Base-by-base conservation (phyloP, 2,888 invertebrate species). In the Atrina japonica region DNA sequence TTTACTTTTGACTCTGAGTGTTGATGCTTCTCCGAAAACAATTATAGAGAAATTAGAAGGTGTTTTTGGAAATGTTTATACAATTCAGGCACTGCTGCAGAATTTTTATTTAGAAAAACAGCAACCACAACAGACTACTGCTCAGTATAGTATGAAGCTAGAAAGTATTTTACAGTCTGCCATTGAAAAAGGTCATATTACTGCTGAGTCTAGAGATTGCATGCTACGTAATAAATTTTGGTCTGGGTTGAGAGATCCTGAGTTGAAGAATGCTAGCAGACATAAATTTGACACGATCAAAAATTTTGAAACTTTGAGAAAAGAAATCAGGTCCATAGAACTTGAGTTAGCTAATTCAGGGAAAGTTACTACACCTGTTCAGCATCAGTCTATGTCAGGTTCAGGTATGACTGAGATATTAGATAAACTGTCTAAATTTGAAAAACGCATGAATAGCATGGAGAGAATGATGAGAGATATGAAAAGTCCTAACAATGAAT, bases 221-320 rank as follows among this genome's bases (percentile, higher is more conserved):
- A n/a, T n/a, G 55, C 56, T 66, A 5, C 41, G 56, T 23, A 43
- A 16, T 16, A 52, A 56, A 30, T 66, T 66, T 66, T 66, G 56
- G 47, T 52, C 65, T 29, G 65, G 45, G 1, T 5, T 66, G 3
- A 45, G 47, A 27, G 35, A 56, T 47, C 29, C 60, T 7, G n/a
- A 55, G 16, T 23, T 66, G 11, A 66, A 58, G 49, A 58, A 66
- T 35, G 56, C 58, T 2, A 66, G 56, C 16, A 21, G 58, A 14
- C 45, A 58, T 29, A 66, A 66, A 49, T 66, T 30, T 41, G 66
- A 66, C 9, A 50, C 58, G 7, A 27, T 45, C 1, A 41, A 45
- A 23, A 52, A 63, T 40, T 63, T 63, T 63, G 63, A 63, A 25
- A 6, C 29, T 43, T 63, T 63, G 16, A 23, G 64, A 52, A 64